Evolutionary conservation across 2,113 vertebrate species (phyloP).

Genomic region (Gila orcuttii): DNA sequence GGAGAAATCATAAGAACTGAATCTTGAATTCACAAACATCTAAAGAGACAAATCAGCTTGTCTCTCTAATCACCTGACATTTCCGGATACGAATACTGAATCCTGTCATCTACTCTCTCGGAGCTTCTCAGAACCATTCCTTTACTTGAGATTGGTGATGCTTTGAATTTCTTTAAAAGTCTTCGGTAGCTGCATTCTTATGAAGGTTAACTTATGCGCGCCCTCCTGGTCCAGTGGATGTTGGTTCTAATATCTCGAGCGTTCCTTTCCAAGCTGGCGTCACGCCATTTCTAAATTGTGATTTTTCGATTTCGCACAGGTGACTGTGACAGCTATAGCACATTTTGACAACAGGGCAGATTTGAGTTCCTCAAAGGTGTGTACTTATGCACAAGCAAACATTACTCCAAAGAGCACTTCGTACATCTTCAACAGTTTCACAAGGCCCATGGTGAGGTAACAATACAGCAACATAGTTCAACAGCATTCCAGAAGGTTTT

Average conservation of each 20-base stretch:
- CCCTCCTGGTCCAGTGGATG: not conserved
- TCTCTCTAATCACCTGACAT: slow-evolving; percentile 59
- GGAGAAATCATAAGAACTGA: slow-evolving; percentile 64
- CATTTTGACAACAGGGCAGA: slow-evolving; percentile 46
- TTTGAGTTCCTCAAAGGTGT: slow-evolving; percentile 66
- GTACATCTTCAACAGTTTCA: slow-evolving; percentile 74
- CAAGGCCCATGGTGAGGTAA: slow-evolving; percentile 64
- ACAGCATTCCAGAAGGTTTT: slow-evolving; percentile 75
- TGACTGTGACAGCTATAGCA: slow-evolving; percentile 73
- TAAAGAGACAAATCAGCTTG: slow-evolving; percentile 59
- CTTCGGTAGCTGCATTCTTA: not conserved
- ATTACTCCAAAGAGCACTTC: slow-evolving; percentile 67
- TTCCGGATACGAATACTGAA: slow-evolving; percentile 26
- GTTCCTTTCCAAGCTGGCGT: not conserved
- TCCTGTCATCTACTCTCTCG: slow-evolving; percentile 11
- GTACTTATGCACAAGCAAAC: slow-evolving; percentile 76
- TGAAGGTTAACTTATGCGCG: not conserved
- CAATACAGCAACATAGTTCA: slow-evolving; percentile 75
- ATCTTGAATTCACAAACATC: slow-evolving; percentile 75
- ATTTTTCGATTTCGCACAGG: slow-evolving; percentile 59
- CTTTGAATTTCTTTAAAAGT: not conserved
- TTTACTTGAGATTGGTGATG: not conserved
- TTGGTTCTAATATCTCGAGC: not conserved
- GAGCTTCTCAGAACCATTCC: not conserved
- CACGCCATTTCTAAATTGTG: slow-evolving; percentile 25